Evolutionary conservation across 2,797 vertebrate genomes (phyloP).

Genomic region (Graptemys geographica): DNA sequence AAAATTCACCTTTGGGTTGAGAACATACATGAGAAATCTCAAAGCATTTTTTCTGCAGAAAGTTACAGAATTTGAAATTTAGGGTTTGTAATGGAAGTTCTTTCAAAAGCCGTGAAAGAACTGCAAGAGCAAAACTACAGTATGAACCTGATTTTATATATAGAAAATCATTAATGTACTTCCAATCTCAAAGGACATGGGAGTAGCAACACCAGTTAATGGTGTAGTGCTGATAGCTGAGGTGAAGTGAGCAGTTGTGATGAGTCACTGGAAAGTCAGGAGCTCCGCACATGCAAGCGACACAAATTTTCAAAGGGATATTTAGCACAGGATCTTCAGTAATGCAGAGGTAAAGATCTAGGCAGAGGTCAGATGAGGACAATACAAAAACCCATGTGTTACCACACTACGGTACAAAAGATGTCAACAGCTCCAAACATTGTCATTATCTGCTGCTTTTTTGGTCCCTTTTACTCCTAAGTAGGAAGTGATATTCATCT

Average conservation of each 20-base stretch:
- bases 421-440: neutral
- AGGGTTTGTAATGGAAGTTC: neutral
- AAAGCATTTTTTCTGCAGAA: rapidly evolving
- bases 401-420: neutral
- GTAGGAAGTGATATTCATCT: neutral
- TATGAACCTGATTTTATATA: neutral
- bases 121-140: neutral
- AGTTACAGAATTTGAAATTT: neutral
- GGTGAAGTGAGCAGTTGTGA: neutral
- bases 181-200: neutral
- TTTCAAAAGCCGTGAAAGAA: neutral
- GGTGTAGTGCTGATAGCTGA: neutral
- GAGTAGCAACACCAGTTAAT: slow-evolving; percentile 46
- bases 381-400: neutral
- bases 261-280: slow-evolving; percentile 6
- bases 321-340: neutral
- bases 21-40: neutral
- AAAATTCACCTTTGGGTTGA: rapidly evolving
- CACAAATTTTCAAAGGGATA: neutral
- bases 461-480: neutral
- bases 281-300: neutral
- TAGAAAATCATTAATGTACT: neutral
- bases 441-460: neutral
- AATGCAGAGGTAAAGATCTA: neutral
- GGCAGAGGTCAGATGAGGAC: neutral